phyloP scores from a whole-genome alignment of 2,113 vertebrate species.

The Dasyprocta punctata region DNA sequence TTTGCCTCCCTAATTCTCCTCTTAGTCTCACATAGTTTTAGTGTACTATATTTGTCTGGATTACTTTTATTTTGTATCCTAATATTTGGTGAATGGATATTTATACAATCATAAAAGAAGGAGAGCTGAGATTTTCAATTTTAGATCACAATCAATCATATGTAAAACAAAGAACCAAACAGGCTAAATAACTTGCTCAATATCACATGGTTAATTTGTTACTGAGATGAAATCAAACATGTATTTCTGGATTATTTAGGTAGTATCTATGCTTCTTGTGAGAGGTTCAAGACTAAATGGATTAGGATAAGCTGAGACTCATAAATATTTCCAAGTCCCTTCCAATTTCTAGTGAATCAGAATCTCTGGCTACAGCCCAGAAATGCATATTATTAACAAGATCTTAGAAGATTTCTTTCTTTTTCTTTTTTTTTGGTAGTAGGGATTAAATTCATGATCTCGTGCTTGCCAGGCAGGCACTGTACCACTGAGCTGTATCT shows the following conservation, averaged over 20 bases:
- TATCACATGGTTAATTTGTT: neutral
- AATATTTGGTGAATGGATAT: neutral
- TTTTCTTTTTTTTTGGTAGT: too few relatives aligned
- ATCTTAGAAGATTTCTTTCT: neutral
- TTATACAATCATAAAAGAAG: neutral
- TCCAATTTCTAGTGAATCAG: neutral
- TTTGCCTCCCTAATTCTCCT: neutral
- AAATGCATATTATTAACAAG: neutral
- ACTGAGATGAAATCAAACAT: neutral
- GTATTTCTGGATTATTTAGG: neutral
- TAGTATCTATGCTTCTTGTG: neutral
- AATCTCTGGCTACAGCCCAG: neutral
- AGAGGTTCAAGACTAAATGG: neutral
- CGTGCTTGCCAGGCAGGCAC: too few relatives aligned
- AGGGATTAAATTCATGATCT: too few relatives aligned
- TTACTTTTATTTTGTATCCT: neutral
- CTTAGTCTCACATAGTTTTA: neutral
- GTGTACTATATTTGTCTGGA: neutral
- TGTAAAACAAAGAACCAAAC: neutral
- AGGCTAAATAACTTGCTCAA: neutral
- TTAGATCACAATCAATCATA: neutral
- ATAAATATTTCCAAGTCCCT: neutral
- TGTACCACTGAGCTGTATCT: too few relatives aligned
- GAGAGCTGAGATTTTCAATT: neutral
- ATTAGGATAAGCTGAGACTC: neutral